Percentiles rank a stretch among this genome's conserved stretches.
These are phyloP conservation scores for Helleia helle DNA, from an alignment of 2,888 invertebrate species.

Conservation along the genomic window DNA sequence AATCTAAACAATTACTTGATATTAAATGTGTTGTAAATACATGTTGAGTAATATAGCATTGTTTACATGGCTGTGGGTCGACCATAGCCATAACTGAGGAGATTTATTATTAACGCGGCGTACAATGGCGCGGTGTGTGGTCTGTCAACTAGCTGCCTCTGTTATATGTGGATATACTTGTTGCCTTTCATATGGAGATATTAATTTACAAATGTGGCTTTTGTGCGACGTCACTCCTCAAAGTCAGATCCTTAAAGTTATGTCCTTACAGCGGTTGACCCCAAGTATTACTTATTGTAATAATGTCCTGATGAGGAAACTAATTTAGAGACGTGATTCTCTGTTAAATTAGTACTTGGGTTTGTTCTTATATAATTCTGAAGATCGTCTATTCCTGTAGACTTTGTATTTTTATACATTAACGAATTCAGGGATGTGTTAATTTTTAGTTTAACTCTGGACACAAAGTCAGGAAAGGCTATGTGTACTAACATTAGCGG, in stretches of 20 bases:
- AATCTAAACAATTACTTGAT: not conserved
- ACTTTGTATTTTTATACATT: no score
- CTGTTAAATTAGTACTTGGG: no score
- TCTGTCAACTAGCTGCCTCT: slow-evolving; percentile 16
- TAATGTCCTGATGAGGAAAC: not conserved
- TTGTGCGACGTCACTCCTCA: no score
- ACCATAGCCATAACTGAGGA: slow-evolving; percentile 9
- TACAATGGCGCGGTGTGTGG: slow-evolving; percentile 13
- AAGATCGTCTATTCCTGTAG: no score
- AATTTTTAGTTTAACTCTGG: no score
- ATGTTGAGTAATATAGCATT: slow-evolving; percentile 11
- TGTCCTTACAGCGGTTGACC: not conserved
- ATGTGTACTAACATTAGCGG: no score
- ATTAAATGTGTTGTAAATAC: not conserved
- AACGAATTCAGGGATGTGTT: no score
- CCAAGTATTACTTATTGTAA: not conserved
- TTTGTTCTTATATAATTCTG: no score
- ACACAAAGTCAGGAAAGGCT: no score
- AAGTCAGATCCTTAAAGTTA: no score
- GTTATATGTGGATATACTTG: not conserved
- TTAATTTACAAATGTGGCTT: not conserved
- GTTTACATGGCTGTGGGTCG: slow-evolving; percentile 10
- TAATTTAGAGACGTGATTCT: no score
- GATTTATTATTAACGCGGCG: slow-evolving; percentile 17
- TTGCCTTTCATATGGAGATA: not conserved